These are phyloP conservation scores for Litoditis marina DNA, from an alignment of 2,888 invertebrate species.

Conservation along the genomic window DNA sequence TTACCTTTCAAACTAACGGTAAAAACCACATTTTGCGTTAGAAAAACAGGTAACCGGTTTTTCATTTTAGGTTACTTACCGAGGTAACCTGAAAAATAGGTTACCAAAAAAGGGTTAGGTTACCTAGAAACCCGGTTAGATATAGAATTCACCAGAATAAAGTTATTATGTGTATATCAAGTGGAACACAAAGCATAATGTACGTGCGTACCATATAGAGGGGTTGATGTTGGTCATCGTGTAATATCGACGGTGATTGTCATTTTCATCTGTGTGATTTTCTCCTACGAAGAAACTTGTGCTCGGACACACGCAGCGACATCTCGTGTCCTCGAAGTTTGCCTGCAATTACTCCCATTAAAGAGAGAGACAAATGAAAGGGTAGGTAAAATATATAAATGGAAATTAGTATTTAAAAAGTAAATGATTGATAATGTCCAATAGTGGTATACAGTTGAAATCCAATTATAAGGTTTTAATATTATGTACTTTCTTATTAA, in stretches of 20 bases:
- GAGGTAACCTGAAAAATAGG: neutral
- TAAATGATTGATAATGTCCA: no score
- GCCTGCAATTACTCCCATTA: slow-evolving; percentile 38
- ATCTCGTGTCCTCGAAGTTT: slow-evolving; percentile 59
- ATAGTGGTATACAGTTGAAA: no score
- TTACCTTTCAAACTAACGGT: no score
- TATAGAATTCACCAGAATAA: no score
- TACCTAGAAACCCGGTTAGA: no score
- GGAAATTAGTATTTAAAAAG: no score
- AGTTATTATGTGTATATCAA: no score
- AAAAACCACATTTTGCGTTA: no score
- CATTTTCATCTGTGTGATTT: slow-evolving; percentile 29
- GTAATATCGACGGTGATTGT: slow-evolving; percentile 52
- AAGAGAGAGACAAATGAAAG: neutral
- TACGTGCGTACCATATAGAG: slow-evolving; percentile 39
- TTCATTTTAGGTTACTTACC: no score
- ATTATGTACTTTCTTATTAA: no score
- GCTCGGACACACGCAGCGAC: slow-evolving; percentile 59
- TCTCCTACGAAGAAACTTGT: slow-evolving; percentile 40
- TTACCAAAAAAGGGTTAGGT: neutral
- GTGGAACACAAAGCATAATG: neutral
- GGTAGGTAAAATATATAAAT: neutral
- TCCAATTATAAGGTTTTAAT: no score
- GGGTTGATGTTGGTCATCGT: slow-evolving; percentile 57
- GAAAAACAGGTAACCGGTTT: no score